A percentile compares a stretch with the other conserved stretches of the same genome.
Evolutionary conservation across 2,797 vertebrate species (phyloP).

Genomic region (Rhinogobio ventralis): DNA sequence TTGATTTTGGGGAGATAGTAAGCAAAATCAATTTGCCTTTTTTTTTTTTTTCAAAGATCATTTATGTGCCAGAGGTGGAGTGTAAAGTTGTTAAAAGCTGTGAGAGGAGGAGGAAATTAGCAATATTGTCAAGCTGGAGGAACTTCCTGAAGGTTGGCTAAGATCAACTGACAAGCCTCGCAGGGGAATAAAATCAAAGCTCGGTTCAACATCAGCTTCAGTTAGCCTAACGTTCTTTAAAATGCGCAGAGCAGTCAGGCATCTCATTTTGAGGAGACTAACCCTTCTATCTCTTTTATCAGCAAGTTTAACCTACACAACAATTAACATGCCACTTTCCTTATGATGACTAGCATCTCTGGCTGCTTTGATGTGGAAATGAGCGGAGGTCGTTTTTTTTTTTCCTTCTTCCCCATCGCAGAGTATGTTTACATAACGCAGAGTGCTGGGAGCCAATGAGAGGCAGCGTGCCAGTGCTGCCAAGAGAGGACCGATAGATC

Average conservation of each 20-base stretch:
- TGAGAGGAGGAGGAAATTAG: slow-evolving; percentile 47
- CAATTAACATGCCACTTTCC: slow-evolving; percentile 79
- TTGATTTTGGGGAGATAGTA: slow-evolving; percentile 46
- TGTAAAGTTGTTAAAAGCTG: slow-evolving; percentile 48
- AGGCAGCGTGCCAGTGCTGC: slow-evolving; percentile 76
- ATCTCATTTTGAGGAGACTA: slow-evolving; percentile 62
- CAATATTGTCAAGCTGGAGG: slow-evolving; percentile 56
- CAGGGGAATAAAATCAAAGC: slow-evolving; percentile 59
- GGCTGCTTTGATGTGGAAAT: slow-evolving; percentile 87
- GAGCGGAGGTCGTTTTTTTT: slow-evolving; percentile 70
- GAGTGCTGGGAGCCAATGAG: slow-evolving; percentile 75
- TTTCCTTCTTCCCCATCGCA: slow-evolving; percentile 43
- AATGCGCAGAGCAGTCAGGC: slow-evolving; percentile 16
- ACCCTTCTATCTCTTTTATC: slow-evolving; percentile 79
- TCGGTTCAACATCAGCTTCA: slow-evolving; percentile 49
- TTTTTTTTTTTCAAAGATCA: slow-evolving; percentile 34
- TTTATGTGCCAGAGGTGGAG: slow-evolving; percentile 33
- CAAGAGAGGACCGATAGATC: slow-evolving; percentile 81
- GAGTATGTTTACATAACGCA: slow-evolving; percentile 80
- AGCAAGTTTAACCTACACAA: slow-evolving; percentile 85
- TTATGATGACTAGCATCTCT: slow-evolving; percentile 69
- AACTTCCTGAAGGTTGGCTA: slow-evolving; percentile 61
- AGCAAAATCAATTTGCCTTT: slow-evolving; percentile 43
- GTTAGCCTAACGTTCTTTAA: slow-evolving; percentile 40
- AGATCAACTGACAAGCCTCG: slow-evolving; percentile 54